Evolutionary conservation across 2,797 vertebrate genomes (phyloP).

Genomic region (Bryconaethiops microstoma): DNA sequence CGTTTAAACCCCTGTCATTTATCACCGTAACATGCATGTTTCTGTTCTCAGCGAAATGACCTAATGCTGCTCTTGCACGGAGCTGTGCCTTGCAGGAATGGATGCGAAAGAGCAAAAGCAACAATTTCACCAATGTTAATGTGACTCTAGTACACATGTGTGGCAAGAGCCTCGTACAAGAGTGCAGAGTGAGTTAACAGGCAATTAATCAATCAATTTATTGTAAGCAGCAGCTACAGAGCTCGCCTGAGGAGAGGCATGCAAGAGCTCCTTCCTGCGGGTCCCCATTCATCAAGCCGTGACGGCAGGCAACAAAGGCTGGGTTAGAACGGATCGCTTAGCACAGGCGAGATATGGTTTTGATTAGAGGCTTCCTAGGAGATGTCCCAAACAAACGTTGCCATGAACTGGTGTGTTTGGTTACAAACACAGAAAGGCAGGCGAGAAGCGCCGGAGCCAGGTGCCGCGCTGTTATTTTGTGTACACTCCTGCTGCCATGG

Average conservation of each 20-base stretch:
- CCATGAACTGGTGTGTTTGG: conserved; percentile 79
- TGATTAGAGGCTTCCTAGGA: conserved; percentile 70
- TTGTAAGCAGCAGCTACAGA: conserved; percentile 28
- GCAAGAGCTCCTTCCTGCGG: conserved; percentile 15
- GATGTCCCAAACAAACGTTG: conserved; percentile 74
- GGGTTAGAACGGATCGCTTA: conserved; percentile 51
- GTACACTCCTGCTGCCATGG: conserved; percentile 70
- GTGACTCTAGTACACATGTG: conserved; percentile 26
- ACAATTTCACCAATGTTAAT: conserved; percentile 1
- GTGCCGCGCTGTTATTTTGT: conserved; percentile 74
- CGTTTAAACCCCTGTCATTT: not conserved
- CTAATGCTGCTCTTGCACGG: not conserved
- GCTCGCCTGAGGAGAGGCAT: conserved; percentile 36
- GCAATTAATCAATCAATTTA: conserved; percentile 57
- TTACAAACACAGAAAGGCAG: conserved; percentile 75
- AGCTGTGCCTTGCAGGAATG: not conserved
- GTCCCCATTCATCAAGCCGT: conserved; percentile 57
- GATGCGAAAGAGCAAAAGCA: not conserved
- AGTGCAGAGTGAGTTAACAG: conserved; percentile 41
- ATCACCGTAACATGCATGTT: not conserved
- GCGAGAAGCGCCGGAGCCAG: conserved; percentile 66
- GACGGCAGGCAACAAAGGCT: conserved; percentile 54
- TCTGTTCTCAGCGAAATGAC: not conserved
- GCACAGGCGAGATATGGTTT: conserved; percentile 64
- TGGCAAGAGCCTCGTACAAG: conserved; percentile 21